A percentile compares a stretch with the other conserved stretches of the same genome.
phyloP scores from a whole-genome alignment of 2,888 invertebrate species.

The Sclerodermus sp. region DNA sequence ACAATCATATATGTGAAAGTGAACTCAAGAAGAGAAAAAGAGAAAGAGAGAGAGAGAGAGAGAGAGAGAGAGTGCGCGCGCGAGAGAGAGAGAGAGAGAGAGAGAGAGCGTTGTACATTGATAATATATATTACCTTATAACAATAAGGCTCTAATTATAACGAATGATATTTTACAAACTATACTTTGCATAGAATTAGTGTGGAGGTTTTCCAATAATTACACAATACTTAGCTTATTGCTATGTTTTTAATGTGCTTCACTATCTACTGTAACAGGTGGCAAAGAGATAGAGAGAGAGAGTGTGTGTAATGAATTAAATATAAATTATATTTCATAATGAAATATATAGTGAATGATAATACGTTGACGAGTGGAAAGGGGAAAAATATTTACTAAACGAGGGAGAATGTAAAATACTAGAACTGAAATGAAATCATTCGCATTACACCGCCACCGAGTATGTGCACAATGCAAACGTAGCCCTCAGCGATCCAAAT shows the following conservation, averaged over 20 bases:
- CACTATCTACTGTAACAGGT: conserved; percentile 25
- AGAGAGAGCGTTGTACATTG: not conserved
- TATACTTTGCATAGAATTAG: conserved; percentile 93
- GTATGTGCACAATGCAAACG: conserved; percentile 34
- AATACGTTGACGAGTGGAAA: no score
- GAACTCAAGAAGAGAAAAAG: not conserved
- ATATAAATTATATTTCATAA: no score
- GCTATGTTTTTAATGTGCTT: conserved; percentile 45
- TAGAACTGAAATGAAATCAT: not conserved
- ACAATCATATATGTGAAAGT: conserved; percentile 11
- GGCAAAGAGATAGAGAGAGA: no score
- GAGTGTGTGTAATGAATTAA: no score
- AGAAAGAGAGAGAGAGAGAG: not conserved
- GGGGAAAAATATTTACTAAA: no score
- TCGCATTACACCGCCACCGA: conserved; percentile 20
- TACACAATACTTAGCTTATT: conserved; percentile 54
- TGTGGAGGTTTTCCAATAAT: conserved; percentile 80
- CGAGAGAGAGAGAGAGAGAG: no score
- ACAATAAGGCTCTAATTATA: conserved; percentile 26
- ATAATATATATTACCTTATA: conserved; percentile 5
- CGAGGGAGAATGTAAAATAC: no score
- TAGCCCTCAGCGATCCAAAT: conserved; percentile 31
- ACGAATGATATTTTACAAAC: conserved; percentile 65
- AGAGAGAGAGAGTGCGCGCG: no score
- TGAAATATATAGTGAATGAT: no score